Evolutionary conservation across 1,140 invertebrate species (phyloP).

Genomic region (Ceratosolen solmsi): DNA sequence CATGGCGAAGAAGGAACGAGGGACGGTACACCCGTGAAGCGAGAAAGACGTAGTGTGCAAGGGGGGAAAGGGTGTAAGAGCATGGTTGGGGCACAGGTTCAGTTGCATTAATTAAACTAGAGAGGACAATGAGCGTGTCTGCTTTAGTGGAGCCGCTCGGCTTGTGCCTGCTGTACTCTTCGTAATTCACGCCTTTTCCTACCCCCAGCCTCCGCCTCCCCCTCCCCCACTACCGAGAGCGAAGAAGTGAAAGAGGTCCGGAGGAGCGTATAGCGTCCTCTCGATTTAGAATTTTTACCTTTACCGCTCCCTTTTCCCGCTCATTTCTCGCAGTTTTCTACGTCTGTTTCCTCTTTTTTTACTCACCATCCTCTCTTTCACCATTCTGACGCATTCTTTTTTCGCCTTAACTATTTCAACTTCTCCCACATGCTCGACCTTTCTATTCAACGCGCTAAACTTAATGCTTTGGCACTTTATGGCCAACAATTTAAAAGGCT

Average conservation of each 20-base stretch:
- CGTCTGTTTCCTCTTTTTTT: not conserved
- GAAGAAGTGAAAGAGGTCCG: slow-evolving; percentile 43
- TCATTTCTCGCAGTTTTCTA: slow-evolving; percentile 21
- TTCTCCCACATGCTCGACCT: not conserved
- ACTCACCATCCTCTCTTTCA: not conserved
- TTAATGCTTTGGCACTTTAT: not conserved
- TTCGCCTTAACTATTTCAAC: not conserved
- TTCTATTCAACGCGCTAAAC: not conserved
- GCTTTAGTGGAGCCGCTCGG: slow-evolving; percentile 57
- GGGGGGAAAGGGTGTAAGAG: slow-evolving; percentile 42
- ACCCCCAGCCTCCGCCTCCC: too few relatives aligned
- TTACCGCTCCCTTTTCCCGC: slow-evolving; percentile 48
- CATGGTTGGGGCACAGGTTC: slow-evolving; percentile 56
- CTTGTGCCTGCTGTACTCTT: not conserved
- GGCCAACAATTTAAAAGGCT: not conserved
- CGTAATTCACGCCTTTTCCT: slow-evolving; percentile 66
- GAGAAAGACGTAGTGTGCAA: too few relatives aligned
- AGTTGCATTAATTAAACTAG: slow-evolving; percentile 73
- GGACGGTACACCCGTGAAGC: too few relatives aligned
- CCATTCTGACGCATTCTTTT: not conserved
- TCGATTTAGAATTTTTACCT: slow-evolving; percentile 56
- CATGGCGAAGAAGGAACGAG: slow-evolving; percentile 36
- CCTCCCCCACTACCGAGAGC: too few relatives aligned
- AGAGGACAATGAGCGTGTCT: slow-evolving; percentile 71
- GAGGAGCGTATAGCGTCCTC: slow-evolving; percentile 38